Evolutionary conservation across 2,113 vertebrate genomes (phyloP).

Genomic region (Nannospalax galili): DNA sequence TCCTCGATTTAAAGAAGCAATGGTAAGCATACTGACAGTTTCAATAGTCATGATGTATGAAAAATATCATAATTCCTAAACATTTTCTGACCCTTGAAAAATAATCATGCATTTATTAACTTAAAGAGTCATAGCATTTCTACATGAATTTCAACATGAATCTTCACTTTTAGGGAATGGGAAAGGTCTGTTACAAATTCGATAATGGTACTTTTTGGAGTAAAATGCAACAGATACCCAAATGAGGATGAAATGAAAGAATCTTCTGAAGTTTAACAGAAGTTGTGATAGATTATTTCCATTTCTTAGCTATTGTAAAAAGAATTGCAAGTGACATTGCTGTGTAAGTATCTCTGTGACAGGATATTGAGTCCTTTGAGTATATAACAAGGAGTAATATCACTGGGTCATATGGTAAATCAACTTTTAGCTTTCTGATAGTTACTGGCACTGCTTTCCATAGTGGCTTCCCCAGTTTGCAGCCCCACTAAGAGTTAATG

Average conservation of each 20-base stretch:
- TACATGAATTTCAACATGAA: not conserved
- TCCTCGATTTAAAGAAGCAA: not conserved
- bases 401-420: no score
- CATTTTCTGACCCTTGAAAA: conserved; percentile 46
- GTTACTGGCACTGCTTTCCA: no score
- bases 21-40: not conserved
- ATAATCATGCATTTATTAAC: not conserved
- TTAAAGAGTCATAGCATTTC: not conserved
- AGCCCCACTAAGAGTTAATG: no score
- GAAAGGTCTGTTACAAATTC: not conserved
- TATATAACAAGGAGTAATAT: no score
- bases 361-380: no score
- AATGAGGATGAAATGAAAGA: not conserved
- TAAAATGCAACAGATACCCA: not conserved
- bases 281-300: not conserved
- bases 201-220: not conserved
- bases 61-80: conserved; percentile 33
- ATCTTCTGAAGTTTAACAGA: not conserved
- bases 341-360: no score
- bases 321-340: no score
- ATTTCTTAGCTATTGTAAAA: no score
- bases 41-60: not conserved
- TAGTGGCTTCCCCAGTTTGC: no score
- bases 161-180: not conserved
- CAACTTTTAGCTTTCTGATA: no score